Evolutionary conservation across 2,113 vertebrate species (phyloP).

Genomic region (Pelobates fuscus): DNA sequence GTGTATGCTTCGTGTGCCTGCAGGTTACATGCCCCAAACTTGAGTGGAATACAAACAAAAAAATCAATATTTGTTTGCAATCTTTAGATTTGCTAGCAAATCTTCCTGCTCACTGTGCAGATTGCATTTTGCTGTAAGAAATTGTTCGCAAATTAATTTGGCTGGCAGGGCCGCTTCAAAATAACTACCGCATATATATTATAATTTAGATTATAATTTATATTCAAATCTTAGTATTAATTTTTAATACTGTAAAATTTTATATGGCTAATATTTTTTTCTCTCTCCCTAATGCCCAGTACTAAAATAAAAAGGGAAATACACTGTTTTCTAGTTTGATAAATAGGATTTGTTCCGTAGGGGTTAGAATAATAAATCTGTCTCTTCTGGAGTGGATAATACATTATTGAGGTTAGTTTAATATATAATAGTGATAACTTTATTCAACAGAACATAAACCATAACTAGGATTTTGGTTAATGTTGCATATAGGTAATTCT

Average conservation of each 20-base stretch:
- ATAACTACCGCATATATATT: too few species aligned
- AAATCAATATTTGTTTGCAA: too few species aligned
- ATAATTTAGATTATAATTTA: too few species aligned
- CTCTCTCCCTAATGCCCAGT: not conserved
- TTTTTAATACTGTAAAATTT: not conserved
- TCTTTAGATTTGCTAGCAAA: too few species aligned
- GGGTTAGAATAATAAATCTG: conserved; percentile 61
- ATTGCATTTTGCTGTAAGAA: too few species aligned
- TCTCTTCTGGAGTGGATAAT: conserved; percentile 55
- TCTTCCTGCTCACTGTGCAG: too few species aligned
- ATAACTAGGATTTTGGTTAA: conserved; percentile 70
- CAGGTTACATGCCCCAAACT: too few species aligned
- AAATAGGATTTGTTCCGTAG: conserved; percentile 36
- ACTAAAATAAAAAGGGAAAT: conserved; percentile 14
- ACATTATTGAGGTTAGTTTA: conserved; percentile 52
- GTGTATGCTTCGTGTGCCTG: too few species aligned
- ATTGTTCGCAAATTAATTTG: too few species aligned
- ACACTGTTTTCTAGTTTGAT: conserved; percentile 13
- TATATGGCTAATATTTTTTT: not conserved
- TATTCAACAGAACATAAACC: conserved; percentile 65
- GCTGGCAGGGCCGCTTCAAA: too few species aligned
- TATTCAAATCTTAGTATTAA: not conserved
- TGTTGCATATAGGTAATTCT: conserved; percentile 58
- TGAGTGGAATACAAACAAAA: too few species aligned
- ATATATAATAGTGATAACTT: conserved; percentile 61